Percentiles rank a stretch among this genome's conserved stretches.
These are phyloP conservation scores for Synanthedon myopaeformis DNA, from an alignment of 2,888 invertebrate genomes.

Conservation along the genomic window DNA sequence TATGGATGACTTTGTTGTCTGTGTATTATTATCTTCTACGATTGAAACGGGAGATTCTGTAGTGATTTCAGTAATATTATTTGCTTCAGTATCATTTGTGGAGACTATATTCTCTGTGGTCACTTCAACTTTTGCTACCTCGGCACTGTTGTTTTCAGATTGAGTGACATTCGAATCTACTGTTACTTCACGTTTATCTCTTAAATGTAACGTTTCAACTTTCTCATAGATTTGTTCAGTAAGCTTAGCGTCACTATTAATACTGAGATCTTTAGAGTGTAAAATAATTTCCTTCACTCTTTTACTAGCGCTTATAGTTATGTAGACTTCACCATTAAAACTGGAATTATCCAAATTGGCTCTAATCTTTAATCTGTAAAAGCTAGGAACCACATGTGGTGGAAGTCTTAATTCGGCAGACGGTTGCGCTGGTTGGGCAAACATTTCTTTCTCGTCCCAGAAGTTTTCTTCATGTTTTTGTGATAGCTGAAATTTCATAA, in stretches of 20 bases:
- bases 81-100: slow-evolving; percentile 2
- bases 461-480: slow-evolving; percentile 37
- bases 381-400: slow-evolving; percentile 58
- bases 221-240: slow-evolving; percentile 59
- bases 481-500: slow-evolving; percentile 20
- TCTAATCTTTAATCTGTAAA: slow-evolving; percentile 68
- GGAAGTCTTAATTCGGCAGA: slow-evolving; percentile 55
- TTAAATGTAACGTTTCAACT: slow-evolving; percentile 31
- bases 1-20: neutral
- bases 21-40: slow-evolving; percentile 1
- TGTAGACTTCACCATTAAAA: slow-evolving; percentile 55
- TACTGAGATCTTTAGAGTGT: slow-evolving; percentile 60
- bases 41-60: slow-evolving; percentile 8
- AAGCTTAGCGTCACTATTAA: slow-evolving; percentile 41
- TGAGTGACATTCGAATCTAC: slow-evolving; percentile 5
- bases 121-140: neutral
- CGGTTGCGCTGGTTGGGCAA: slow-evolving; percentile 29
- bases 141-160: neutral
- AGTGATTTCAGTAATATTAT: slow-evolving; percentile 10
- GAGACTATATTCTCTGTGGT: neutral
- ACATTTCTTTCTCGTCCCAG: slow-evolving; percentile 56
- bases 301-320: slow-evolving; percentile 50
- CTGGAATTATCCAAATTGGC: slow-evolving; percentile 57
- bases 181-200: slow-evolving; percentile 27
- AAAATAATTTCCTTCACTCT: slow-evolving; percentile 54